These are phyloP conservation scores for roundworm (Caenorhabditis elegans) DNA, from an alignment of 1,140 invertebrate genomes.

Conservation along the genomic window WBcel235 BX284605.5:7537501-7538000, in stretches of 20 bases:
- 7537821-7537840: not conserved
- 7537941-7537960: not conserved
- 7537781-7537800: not conserved
- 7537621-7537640: no score
- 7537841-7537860: conserved; percentile 1
- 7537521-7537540: not conserved
- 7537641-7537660: no score
- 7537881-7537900: not conserved
- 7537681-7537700: not conserved
- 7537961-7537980: not conserved
- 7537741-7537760: not conserved
- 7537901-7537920: not conserved
- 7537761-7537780: not conserved
- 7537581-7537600: no score
- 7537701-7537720: not conserved
- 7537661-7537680: no score
- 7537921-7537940: not conserved
- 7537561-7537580: not conserved
- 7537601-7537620: no score
- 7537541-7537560: not conserved
- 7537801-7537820: no score
- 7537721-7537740: not conserved
- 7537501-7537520: not conserved
- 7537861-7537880: not conserved
- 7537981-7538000: not conserved